Percentiles rank a stretch among this genome's conserved stretches.
Evolutionary conservation across 1,140 invertebrate species (phyloP).

Genomic region (Hormaphis cornu): DNA sequence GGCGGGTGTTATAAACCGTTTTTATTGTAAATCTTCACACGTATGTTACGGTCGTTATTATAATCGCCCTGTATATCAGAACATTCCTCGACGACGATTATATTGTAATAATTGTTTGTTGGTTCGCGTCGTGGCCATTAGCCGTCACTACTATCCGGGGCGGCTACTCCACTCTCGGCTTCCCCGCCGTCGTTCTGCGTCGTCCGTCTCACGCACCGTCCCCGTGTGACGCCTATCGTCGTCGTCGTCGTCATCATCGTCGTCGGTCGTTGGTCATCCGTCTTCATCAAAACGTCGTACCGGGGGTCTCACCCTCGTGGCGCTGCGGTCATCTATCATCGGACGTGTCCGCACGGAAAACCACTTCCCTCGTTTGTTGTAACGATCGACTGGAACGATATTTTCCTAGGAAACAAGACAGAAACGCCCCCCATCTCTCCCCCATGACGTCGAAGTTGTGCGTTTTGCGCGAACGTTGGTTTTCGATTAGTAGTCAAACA

Average conservation of each 20-base stretch:
- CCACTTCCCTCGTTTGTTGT: background rate
- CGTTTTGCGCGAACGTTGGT: background rate
- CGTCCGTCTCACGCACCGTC: background rate
- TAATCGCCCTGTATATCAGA: too few species aligned
- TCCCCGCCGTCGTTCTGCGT: background rate
- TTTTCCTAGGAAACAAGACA: too few species aligned
- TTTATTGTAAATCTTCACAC: too few species aligned
- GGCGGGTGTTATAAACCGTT: too few species aligned
- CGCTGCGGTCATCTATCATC: conserved; percentile 29
- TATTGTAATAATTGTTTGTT: conserved; percentile 29
- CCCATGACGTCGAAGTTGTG: too few species aligned
- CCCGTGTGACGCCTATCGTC: background rate
- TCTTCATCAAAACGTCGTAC: conserved; percentile 5
- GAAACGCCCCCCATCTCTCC: too few species aligned
- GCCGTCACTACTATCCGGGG: background rate
- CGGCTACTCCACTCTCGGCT: background rate
- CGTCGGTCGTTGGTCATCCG: conserved; percentile 4
- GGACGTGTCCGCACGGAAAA: conserved; percentile 4
- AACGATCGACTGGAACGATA: too few species aligned
- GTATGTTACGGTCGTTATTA: too few species aligned
- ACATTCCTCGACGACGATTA: background rate
- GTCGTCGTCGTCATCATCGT: background rate
- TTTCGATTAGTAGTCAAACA: background rate
- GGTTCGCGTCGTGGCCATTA: background rate
- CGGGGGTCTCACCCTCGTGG: background rate